These are phyloP conservation scores for Aplysina aerophoba DNA, from an alignment of 37 sponge, comb jelly and placozoan genomes.

Conservation along the genomic window DNA sequence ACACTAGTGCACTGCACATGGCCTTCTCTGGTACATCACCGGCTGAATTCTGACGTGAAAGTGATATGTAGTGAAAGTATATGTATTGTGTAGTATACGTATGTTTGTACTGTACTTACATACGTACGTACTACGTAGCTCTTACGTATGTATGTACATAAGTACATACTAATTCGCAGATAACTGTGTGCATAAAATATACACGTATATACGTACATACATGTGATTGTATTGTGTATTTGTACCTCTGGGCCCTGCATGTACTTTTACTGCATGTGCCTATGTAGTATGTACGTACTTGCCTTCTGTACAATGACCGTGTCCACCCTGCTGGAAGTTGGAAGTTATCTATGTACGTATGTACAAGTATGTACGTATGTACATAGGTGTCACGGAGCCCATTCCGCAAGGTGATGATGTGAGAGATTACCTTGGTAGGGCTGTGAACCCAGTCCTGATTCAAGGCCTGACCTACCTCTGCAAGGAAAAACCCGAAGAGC, in stretches of 20 bases:
- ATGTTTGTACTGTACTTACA: no score
- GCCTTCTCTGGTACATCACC: no score
- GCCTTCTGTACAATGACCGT: no score
- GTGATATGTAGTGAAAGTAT: no score
- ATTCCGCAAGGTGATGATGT: constrained; percentile 50
- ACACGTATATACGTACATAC: not conserved
- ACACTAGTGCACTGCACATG: no score
- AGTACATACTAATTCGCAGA: not conserved
- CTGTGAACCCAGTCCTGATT: constrained; percentile 80
- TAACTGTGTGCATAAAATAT: not conserved
- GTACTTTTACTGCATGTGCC: not conserved
- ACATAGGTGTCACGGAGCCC: constrained; percentile 50
- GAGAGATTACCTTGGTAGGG: constrained; percentile 83
- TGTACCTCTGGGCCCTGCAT: not conserved
- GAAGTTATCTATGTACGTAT: not conserved
- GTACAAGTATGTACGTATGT: constrained; percentile 1
- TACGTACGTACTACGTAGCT: no score
- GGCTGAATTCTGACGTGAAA: no score
- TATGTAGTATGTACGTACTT: not conserved
- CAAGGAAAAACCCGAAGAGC: constrained; percentile 92
- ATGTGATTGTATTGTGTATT: not conserved
- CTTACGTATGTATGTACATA: not conserved
- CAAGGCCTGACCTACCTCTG: constrained; percentile 91
- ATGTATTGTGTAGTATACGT: no score
- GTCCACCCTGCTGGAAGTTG: no score